These are phyloP conservation scores for Turritopsis dohrnii DNA, from an alignment of 30 jellyfish, hydroid and myxozoan species.

Conservation along the genomic window DNA sequence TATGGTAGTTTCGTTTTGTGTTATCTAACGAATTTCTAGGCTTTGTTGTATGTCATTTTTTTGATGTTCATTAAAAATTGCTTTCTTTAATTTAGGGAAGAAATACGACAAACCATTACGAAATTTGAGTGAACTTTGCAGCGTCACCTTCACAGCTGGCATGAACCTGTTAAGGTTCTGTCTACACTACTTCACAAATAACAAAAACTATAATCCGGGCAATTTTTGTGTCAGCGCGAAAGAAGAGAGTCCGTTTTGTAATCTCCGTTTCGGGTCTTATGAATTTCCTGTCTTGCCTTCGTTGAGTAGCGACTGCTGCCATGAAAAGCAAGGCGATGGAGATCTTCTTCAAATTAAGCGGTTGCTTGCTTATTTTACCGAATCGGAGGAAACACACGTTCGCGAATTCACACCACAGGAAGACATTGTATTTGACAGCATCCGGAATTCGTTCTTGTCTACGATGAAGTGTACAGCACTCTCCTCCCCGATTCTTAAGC, in stretches of 20 bases:
- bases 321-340: not conserved
- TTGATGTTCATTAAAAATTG: not conserved
- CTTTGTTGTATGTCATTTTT: not conserved
- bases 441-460: constrained; percentile 10
- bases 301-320: not conserved
- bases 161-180: not conserved
- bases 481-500: not conserved
- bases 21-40: not conserved
- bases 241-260: not conserved
- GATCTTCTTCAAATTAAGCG: not conserved
- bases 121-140: constrained; percentile 5
- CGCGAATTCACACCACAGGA: not conserved
- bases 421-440: not conserved
- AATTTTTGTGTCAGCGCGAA: not conserved
- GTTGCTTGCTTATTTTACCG: not conserved
- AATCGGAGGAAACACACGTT: not conserved
- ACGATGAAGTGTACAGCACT: constrained; percentile 1
- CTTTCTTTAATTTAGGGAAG: constrained; percentile 17
- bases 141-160: not conserved
- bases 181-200: constrained; percentile 1
- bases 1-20: not conserved
- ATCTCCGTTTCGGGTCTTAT: not conserved
- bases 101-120: constrained; percentile 25
- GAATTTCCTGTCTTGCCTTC: constrained; percentile 17
- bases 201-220: not conserved